These are phyloP conservation scores for Pangasius macronema DNA, from an alignment of 2,797 vertebrate species.

Conservation along the genomic window DNA sequence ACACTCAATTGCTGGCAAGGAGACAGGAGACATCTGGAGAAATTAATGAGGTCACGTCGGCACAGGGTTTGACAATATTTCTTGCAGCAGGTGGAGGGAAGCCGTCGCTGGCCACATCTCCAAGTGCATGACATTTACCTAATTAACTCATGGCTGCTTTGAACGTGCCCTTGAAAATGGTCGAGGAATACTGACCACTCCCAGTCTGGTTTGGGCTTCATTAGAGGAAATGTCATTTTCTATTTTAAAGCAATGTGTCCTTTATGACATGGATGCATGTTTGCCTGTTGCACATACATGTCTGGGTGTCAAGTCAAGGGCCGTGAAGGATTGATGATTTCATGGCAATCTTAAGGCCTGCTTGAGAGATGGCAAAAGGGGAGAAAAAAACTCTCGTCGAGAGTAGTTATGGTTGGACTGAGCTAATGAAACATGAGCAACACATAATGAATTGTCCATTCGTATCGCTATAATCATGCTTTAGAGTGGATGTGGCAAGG, in stretches of 20 bases:
- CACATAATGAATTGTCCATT: background rate
- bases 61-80: conserved; percentile 77
- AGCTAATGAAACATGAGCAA: conserved; percentile 22
- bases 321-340: conserved; percentile 45
- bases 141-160: conserved; percentile 77
- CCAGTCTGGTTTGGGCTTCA: conserved; percentile 53
- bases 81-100: conserved; percentile 70
- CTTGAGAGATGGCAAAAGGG: conserved; percentile 8
- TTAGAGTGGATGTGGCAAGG: background rate
- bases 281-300: conserved; percentile 12
- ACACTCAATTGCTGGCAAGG: conserved; percentile 66
- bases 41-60: conserved; percentile 82
- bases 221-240: conserved; percentile 59
- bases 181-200: conserved; percentile 58
- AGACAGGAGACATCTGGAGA: conserved; percentile 78
- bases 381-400: background rate
- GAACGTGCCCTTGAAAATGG: conserved; percentile 56
- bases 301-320: conserved; percentile 49
- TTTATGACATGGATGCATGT: conserved; percentile 43
- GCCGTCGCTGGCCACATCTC: conserved; percentile 70
- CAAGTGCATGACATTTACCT: conserved; percentile 80
- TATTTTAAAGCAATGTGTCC: conserved; percentile 40
- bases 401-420: conserved; percentile 24
- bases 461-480: background rate
- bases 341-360: conserved; percentile 31